Conservation (phyloP, 2,797 vertebrate species). For the Coregonus suidteri region DNA sequence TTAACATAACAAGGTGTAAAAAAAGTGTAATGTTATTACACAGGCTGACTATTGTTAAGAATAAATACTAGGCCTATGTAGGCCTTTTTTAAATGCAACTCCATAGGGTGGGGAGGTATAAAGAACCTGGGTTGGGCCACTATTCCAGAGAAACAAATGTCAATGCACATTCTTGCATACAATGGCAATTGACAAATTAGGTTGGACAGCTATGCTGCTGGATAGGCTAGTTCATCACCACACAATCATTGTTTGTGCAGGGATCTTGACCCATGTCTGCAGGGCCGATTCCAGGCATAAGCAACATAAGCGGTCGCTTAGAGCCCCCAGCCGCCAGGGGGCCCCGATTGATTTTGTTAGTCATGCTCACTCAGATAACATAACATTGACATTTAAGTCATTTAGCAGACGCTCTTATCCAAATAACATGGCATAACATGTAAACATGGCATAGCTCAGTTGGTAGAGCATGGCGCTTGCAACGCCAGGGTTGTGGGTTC, state of each 20-base stretch:
- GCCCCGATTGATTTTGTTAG: too few species aligned
- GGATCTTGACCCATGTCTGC: not conserved
- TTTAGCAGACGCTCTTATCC: too few species aligned
- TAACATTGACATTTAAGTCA: too few species aligned
- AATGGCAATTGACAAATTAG: not conserved
- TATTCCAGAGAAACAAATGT: not conserved
- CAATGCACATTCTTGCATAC: not conserved
- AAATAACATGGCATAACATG: too few species aligned
- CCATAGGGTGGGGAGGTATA: not conserved
- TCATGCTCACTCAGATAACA: too few species aligned
- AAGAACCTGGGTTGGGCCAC: not conserved
- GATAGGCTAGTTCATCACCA: not conserved
- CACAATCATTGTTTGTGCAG: not conserved
- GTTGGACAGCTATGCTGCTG: not conserved
- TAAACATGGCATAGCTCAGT: too few species aligned
- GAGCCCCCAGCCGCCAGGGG: too few species aligned
- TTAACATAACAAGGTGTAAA: not conserved
- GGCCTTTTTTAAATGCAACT: slow-evolving; percentile 1
- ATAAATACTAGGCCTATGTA: not conserved
- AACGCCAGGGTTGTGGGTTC: too few species aligned
- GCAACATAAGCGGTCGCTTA: too few species aligned
- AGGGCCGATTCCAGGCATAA: too few species aligned
- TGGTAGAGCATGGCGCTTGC: too few species aligned
- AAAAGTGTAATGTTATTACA: not conserved
- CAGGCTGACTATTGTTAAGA: not conserved